phyloP scores from a whole-genome alignment of 2,113 vertebrate genomes.

The Podarcis muralis region DNA sequence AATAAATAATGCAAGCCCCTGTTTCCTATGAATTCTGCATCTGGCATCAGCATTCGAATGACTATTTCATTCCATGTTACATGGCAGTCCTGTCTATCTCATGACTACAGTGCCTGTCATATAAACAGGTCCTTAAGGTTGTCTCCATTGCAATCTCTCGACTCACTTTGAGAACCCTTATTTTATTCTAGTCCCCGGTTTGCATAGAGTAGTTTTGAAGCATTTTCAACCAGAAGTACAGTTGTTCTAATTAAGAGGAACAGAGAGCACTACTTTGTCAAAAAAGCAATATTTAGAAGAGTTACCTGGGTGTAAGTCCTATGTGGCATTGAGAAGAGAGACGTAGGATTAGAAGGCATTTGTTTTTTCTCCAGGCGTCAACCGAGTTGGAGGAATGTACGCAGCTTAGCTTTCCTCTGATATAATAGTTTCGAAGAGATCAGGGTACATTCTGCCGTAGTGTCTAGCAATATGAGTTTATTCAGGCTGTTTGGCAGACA shows the following conservation, averaged over 20 bases:
- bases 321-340: too few species aligned
- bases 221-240: constrained; percentile 40
- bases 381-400: constrained; percentile 71
- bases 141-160: background rate
- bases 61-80: background rate
- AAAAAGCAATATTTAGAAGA: constrained; percentile 60
- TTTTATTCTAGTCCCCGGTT: background rate
- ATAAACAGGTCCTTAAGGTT: background rate
- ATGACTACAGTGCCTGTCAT: background rate
- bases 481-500: constrained; percentile 78
- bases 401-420: constrained; percentile 74
- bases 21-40: background rate
- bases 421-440: constrained; percentile 80
- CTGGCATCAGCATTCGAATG: background rate
- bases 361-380: constrained; percentile 71
- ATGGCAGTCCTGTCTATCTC: background rate
- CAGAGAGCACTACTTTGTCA: constrained; percentile 17
- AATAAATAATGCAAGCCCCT: background rate
- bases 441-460: constrained; percentile 79
- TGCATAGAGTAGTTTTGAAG: constrained; percentile 21
- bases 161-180: background rate
- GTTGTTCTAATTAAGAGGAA: constrained; percentile 61
- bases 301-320: too few species aligned
- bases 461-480: constrained; percentile 82
- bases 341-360: background rate